phyloP scores from a whole-genome alignment of 2,888 invertebrate species.

The Acrobasis repandana region DNA sequence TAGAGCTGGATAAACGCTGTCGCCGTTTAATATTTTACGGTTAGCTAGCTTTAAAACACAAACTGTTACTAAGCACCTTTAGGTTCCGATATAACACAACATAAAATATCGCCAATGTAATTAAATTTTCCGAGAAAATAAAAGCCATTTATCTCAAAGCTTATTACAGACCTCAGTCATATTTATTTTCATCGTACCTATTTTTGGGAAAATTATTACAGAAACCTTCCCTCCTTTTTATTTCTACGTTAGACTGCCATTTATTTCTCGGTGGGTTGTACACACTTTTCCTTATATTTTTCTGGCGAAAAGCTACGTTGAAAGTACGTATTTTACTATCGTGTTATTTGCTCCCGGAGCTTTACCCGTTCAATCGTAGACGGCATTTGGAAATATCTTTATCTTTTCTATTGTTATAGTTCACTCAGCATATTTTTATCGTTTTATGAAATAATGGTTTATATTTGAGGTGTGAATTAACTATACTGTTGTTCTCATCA shows the following conservation, averaged over 20 bases:
- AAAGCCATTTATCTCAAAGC: neutral
- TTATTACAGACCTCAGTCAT: no score
- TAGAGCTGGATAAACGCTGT: no score
- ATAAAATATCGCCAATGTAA: neutral
- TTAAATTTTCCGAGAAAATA: neutral
- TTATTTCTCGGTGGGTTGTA: conserved; percentile 4
- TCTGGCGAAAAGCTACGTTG: conserved; percentile 10
- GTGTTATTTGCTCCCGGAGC: conserved; percentile 14
- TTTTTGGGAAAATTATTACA: neutral
- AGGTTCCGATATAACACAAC: neutral
- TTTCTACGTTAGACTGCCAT: neutral
- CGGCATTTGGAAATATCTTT: conserved; percentile 3
- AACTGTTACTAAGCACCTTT: neutral
- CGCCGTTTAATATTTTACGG: no score
- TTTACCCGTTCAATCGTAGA: neutral
- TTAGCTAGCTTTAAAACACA: neutral
- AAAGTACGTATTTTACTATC: conserved; percentile 2
- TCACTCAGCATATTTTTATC: neutral
- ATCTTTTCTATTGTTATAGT: neutral
- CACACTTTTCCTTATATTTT: conserved; percentile 15
- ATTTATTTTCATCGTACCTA: no score
- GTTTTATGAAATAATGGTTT: neutral
- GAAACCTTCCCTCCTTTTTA: neutral
- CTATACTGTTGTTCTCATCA: no score
- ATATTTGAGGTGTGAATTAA: neutral